Percentiles rank a stretch among this genome's conserved stretches.
Evolutionary conservation across 2,888 invertebrate species (phyloP).

Genomic region (Anoplius nigerrimus): DNA sequence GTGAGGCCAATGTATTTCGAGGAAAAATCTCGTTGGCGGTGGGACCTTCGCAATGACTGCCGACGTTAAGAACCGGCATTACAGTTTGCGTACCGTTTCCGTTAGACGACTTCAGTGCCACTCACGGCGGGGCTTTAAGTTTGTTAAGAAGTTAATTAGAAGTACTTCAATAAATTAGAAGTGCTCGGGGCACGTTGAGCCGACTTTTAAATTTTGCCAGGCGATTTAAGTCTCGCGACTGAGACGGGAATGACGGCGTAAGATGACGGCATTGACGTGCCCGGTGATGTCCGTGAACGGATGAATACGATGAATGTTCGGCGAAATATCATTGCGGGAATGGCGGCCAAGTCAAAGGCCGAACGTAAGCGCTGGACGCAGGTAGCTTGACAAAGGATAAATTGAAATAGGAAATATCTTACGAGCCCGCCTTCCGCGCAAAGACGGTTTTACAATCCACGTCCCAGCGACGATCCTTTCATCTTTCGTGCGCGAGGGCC

Average conservation of each 20-base stretch:
- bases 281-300: too few species aligned
- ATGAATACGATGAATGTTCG: too few species aligned
- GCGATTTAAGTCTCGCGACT: constrained; percentile 6
- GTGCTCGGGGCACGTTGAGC: constrained; percentile 19
- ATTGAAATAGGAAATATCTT: too few species aligned
- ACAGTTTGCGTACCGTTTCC: constrained; percentile 31
- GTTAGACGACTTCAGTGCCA: constrained; percentile 12
- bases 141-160: constrained; percentile 31
- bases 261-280: neutral
- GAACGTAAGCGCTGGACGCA: too few species aligned
- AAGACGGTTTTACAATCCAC: too few species aligned
- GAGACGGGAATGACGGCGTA: neutral
- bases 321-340: too few species aligned
- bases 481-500: too few species aligned
- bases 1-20: too few species aligned
- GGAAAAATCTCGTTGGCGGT: neutral
- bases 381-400: too few species aligned
- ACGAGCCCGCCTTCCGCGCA: too few species aligned
- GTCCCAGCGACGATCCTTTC: too few species aligned
- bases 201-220: constrained; percentile 21
- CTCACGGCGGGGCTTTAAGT: constrained; percentile 23
- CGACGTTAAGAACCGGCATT: constrained; percentile 17
- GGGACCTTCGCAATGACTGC: constrained; percentile 20
- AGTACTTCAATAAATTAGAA: constrained; percentile 26
- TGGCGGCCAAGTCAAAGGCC: too few species aligned